These are phyloP conservation scores for Idris sp. DNA, from an alignment of 1,140 invertebrate genomes.

Conservation along the genomic window DNA sequence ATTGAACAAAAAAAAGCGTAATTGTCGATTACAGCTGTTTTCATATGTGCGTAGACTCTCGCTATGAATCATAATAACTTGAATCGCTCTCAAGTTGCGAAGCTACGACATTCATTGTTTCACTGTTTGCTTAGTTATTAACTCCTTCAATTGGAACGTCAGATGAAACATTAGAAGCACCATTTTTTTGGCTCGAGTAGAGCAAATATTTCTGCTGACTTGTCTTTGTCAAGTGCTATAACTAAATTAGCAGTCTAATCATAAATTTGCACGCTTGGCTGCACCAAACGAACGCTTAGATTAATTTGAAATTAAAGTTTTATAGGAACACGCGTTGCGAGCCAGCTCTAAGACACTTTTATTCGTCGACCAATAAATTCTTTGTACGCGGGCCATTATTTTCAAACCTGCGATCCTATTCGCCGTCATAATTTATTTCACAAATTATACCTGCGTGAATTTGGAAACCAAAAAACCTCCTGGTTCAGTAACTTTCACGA, in stretches of 20 bases:
- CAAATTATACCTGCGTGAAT: constrained; percentile 56
- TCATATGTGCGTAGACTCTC: too few species aligned
- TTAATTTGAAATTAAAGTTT: constrained; percentile 41
- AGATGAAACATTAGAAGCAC: too few species aligned
- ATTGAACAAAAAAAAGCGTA: constrained; percentile 21
- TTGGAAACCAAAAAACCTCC: constrained; percentile 38
- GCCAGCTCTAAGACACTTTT: constrained; percentile 12
- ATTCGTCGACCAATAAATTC: constrained; percentile 39
- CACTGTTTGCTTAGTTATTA: too few species aligned
- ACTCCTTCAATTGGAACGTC: too few species aligned
- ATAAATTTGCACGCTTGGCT: constrained; percentile 40
- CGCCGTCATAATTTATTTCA: constrained; percentile 53
- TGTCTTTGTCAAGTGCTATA: too few species aligned
- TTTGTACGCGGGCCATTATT: constrained; percentile 36
- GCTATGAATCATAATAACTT: too few species aligned
- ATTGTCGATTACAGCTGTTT: constrained; percentile 2
- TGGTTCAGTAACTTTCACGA: constrained; percentile 47
- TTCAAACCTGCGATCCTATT: constrained; percentile 50
- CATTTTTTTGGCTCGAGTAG: too few species aligned
- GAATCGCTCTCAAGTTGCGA: too few species aligned
- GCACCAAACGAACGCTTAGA: constrained; percentile 15
- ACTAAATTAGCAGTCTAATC: constrained; percentile 25
- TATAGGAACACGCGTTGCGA: constrained; percentile 24
- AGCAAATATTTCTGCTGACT: too few species aligned
- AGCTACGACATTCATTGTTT: too few species aligned